These are phyloP conservation scores for Forbesichthys agassizii DNA, from an alignment of 2,113 vertebrate genomes.

Conservation along the genomic window DNA sequence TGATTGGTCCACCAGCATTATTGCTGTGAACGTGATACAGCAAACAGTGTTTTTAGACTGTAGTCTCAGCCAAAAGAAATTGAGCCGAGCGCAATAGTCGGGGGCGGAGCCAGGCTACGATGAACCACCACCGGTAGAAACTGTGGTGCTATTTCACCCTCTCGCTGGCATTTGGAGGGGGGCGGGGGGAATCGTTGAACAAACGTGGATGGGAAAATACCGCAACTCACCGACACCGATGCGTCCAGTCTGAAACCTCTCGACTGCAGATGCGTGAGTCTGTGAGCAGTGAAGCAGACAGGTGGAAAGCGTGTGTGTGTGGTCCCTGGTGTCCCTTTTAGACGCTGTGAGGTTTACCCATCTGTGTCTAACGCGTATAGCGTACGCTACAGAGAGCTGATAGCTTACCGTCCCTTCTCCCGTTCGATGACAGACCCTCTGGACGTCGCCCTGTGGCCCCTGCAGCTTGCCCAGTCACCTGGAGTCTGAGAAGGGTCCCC, in stretches of 20 bases:
- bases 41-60: too few species aligned
- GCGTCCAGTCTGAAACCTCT: constrained; percentile 30
- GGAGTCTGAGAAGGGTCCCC: constrained; percentile 33
- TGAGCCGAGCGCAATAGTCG: too few species aligned
- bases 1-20: too few species aligned
- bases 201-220: not conserved
- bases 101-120: too few species aligned
- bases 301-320: constrained; percentile 46
- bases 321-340: constrained; percentile 41
- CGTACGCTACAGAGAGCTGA: constrained; percentile 54
- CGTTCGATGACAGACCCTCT: constrained; percentile 47
- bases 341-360: constrained; percentile 42
- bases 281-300: constrained; percentile 6
- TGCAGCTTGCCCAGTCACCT: constrained; percentile 51
- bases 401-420: constrained; percentile 60
- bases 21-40: too few species aligned
- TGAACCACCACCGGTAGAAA: too few species aligned
- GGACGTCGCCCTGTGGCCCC: constrained; percentile 56
- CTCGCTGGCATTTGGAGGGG: too few species aligned
- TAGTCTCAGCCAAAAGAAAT: too few species aligned
- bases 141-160: too few species aligned
- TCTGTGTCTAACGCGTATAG: constrained; percentile 64
- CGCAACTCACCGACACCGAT: constrained; percentile 9
- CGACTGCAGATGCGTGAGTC: constrained; percentile 51
- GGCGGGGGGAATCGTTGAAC: too few species aligned